Conservation (phyloP, 35 echinoderm and acorn worm species). For the Ptychodera flava region DNA sequence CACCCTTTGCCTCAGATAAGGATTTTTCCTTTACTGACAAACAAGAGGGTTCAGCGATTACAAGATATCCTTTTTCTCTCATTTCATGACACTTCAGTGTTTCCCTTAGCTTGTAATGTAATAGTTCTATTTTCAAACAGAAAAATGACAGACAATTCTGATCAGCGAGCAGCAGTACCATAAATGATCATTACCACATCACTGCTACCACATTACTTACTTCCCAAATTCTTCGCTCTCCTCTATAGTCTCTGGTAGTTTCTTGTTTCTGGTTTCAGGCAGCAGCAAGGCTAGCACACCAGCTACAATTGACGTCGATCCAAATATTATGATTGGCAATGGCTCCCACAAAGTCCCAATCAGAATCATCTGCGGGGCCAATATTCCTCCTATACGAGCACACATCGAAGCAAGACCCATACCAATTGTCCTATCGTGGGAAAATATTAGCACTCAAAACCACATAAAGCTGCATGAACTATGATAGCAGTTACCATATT, state of each 20-base stretch:
- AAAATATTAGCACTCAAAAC: not conserved
- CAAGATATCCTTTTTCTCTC: too few species aligned
- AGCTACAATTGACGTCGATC: not conserved
- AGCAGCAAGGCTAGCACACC: constrained; percentile 3
- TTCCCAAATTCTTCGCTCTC: not conserved
- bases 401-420: constrained; percentile 52
- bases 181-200: not conserved
- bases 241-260: constrained; percentile 21
- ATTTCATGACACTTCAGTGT: too few species aligned
- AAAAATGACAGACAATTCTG: not conserved
- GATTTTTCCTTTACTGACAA: not conserved
- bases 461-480: not conserved
- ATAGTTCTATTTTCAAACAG: not conserved
- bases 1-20: too few species aligned
- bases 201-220: not conserved
- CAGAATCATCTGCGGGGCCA: constrained; percentile 58
- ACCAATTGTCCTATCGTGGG: constrained; percentile 24
- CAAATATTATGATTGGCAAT: constrained; percentile 10
- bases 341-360: constrained; percentile 11
- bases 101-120: too few species aligned
- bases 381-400: constrained; percentile 51
- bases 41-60: not conserved
- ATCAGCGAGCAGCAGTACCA: not conserved
- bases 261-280: constrained; percentile 9
- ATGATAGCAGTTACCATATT: too few species aligned